Conservation (phyloP, 2,113 vertebrate species). For the Piaya cayana region DNA sequence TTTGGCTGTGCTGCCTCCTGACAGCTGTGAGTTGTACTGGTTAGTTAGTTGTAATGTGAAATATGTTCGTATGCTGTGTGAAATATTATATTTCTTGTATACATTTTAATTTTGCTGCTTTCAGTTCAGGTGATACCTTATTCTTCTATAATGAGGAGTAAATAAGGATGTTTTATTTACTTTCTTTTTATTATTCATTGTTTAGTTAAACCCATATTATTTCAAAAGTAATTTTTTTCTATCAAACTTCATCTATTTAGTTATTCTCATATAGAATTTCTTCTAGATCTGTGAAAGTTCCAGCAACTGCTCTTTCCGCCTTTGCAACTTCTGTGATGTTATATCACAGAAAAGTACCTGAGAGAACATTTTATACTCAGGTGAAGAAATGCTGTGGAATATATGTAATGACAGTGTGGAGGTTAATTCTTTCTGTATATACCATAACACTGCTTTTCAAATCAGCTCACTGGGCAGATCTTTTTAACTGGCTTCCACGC, state of each 20-base stretch:
- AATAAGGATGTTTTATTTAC: not conserved
- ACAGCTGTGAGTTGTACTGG: slow-evolving; percentile 11
- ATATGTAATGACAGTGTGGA: not conserved
- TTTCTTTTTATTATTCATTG: not conserved
- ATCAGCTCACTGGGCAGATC: not conserved
- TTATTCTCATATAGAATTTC: not conserved
- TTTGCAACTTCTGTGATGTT: not conserved
- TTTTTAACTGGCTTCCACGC: not conserved
- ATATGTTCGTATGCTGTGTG: not conserved
- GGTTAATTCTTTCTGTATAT: not conserved
- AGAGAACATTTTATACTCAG: not conserved
- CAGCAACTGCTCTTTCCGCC: not conserved
- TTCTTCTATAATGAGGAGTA: not conserved
- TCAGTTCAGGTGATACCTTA: not conserved
- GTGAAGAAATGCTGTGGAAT: not conserved
- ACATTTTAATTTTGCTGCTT: not conserved
- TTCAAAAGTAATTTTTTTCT: not conserved
- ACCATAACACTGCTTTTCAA: not conserved
- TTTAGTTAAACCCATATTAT: not conserved
- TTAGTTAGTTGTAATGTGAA: slow-evolving; percentile 42
- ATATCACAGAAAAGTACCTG: not conserved
- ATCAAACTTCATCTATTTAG: not conserved
- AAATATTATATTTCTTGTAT: not conserved
- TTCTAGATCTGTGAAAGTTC: not conserved
- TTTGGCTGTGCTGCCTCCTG: not conserved